These are phyloP conservation scores for Saturnia japonica DNA, from an alignment of 2,888 invertebrate species.

Conservation along the genomic window DNA sequence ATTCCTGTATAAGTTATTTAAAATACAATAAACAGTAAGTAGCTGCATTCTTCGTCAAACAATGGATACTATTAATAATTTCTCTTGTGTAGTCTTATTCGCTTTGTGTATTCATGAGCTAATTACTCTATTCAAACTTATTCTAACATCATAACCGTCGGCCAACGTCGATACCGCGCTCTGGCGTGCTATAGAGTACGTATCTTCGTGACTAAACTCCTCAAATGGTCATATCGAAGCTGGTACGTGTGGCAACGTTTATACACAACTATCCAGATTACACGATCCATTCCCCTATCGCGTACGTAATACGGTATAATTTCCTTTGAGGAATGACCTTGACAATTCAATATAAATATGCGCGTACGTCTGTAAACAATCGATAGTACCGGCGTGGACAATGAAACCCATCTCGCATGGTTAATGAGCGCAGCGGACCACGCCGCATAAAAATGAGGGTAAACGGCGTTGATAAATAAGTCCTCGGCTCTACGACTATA, in stretches of 20 bases:
- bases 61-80: conserved; percentile 61
- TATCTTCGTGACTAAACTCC: conserved; percentile 75
- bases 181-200: conserved; percentile 63
- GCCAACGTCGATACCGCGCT: conserved; percentile 72
- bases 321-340: conserved; percentile 51
- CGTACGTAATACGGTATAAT: conserved; percentile 49
- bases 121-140: conserved; percentile 79
- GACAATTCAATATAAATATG: conserved; percentile 43
- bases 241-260: conserved; percentile 60
- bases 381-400: conserved; percentile 57
- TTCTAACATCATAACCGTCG: conserved; percentile 78
- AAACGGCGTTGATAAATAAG: conserved; percentile 47
- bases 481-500: conserved; percentile 56
- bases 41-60: conserved; percentile 47
- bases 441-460: conserved; percentile 70
- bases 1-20: conserved; percentile 33
- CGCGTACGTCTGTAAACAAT: conserved; percentile 69
- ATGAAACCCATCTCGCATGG: conserved; percentile 65
- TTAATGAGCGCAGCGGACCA: conserved; percentile 65
- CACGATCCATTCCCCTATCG: conserved; percentile 41
- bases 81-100: conserved; percentile 54
- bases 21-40: conserved; percentile 48
- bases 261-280: conserved; percentile 28
- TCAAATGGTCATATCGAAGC: conserved; percentile 67
- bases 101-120: conserved; percentile 69